These are phyloP conservation scores for Sebastes oblongus DNA, from an alignment of 2,797 vertebrate species.

Conservation along the genomic window DNA sequence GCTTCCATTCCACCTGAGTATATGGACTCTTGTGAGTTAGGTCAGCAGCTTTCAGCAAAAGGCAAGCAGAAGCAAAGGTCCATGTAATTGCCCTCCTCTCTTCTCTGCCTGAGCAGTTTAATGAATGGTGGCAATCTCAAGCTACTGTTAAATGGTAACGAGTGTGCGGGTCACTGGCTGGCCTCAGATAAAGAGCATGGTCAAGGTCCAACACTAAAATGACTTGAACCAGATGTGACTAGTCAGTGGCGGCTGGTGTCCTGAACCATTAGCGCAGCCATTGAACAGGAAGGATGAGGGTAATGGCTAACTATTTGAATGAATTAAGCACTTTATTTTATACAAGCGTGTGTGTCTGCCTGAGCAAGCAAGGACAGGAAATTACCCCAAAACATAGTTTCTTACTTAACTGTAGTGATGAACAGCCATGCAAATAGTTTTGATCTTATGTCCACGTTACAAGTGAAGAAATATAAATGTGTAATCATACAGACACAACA, in stretches of 20 bases:
- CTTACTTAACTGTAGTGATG: not conserved
- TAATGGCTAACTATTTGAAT: constrained; percentile 45
- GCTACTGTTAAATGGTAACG: constrained; percentile 58
- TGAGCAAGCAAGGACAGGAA: not conserved
- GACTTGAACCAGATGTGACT: constrained; percentile 51
- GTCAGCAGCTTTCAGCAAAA: constrained; percentile 34
- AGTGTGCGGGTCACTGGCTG: constrained; percentile 47
- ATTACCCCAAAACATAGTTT: not conserved
- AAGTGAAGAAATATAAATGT: not conserved
- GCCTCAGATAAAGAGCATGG: constrained; percentile 45
- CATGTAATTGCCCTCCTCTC: constrained; percentile 68
- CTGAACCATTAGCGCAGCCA: constrained; percentile 23
- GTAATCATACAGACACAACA: not conserved
- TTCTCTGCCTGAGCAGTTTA: constrained; percentile 51
- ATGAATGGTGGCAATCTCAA: constrained; percentile 64
- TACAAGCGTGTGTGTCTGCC: not conserved
- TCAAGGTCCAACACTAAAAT: constrained; percentile 38
- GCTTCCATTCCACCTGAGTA: constrained; percentile 1
- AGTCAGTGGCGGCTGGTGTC: constrained; percentile 21
- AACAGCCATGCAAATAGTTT: not conserved
- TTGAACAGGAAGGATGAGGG: constrained; percentile 32
- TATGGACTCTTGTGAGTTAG: not conserved
- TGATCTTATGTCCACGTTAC: not conserved
- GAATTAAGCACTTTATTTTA: constrained; percentile 48
- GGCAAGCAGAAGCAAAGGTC: constrained; percentile 54